Base-by-base conservation (phyloP, 2,888 invertebrate genomes). In the Polydrusus tereticollis region DNA sequence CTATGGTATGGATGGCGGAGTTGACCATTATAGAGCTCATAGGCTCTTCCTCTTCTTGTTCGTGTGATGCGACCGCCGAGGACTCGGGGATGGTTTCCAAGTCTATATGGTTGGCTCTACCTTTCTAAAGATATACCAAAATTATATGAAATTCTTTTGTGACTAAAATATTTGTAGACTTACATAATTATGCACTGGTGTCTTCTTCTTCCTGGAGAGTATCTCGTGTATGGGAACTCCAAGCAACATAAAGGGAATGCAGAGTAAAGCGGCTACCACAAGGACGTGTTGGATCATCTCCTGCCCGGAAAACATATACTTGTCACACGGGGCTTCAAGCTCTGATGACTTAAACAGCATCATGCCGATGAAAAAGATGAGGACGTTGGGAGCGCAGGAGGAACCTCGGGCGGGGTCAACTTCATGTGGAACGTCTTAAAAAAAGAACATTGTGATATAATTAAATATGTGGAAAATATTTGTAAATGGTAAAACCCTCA, bases 1-100 rank as follows among this genome's bases (percentile, higher is more conserved):
- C 98, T 73, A 98, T 97, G 1, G 98, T 98, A 86, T 98, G 97
- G 80, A 98, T 98, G 14, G 92, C 93, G 83, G 98, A 97, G 84
- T 96, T 93, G 80, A 98, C 97, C 88, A 96, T 93, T 77, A 97
- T 86, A 83, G 98, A 98, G 77, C 93, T 90, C 86, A 96, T 92
- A 1, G 93, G 88, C 77, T 91, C 94, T 36, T 80, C 79, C 50
- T 79, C 78, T 65, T 83, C 81, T 73, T 79, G 87, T n/a, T 45
- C 67, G 14, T 68, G 88, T 0, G 86, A 83, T 0, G 87, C 87
- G 86, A 88, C 50, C 14, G 76, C 76, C 5, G 83, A 82, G 2
- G 78, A 78, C 45, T 78, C 82, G 0, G 73, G 64, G 59, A 70
- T 69, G 47, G 14, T 33, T 63, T 69, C 75, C 69, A 77, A 60